A percentile compares a stretch with the other conserved stretches of the same genome.
These are phyloP conservation scores for Hucho hucho DNA, from an alignment of 2,113 vertebrate species.

Conservation along the genomic window DNA sequence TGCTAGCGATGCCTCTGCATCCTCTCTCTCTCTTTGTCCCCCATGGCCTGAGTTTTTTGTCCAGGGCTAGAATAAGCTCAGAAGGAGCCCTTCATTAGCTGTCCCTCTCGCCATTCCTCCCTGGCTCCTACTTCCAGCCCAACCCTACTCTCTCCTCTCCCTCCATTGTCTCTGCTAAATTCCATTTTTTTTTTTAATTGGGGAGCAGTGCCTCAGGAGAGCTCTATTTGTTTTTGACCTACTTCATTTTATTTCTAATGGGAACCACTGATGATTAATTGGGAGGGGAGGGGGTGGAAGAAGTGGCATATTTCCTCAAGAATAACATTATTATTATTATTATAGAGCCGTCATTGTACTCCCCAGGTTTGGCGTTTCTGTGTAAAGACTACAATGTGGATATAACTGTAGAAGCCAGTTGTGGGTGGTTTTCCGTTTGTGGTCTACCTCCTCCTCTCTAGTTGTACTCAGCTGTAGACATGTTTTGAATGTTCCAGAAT, in stretches of 20 bases:
- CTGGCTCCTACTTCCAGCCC: slow-evolving; percentile 9
- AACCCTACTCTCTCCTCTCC: slow-evolving; percentile 15
- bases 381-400: neutral
- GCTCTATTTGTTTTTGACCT: slow-evolving; percentile 35
- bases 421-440: slow-evolving; percentile 8
- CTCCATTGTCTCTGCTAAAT: neutral
- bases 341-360: neutral
- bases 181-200: neutral
- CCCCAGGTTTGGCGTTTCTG: neutral
- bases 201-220: slow-evolving; percentile 8
- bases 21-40: neutral
- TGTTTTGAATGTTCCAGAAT: neutral
- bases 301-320: neutral
- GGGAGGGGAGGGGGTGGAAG: neutral
- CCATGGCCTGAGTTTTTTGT: slow-evolving; percentile 2
- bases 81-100: slow-evolving; percentile 24
- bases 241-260: slow-evolving; percentile 36
- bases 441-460: slow-evolving; percentile 1
- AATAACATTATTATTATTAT: neutral
- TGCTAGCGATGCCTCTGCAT: neutral
- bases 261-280: slow-evolving; percentile 4
- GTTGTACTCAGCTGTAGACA: slow-evolving; percentile 28
- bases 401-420: slow-evolving; percentile 4
- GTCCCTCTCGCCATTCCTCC: slow-evolving; percentile 11
- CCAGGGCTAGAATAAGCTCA: slow-evolving; percentile 49